Conservation (phyloP, 2,888 invertebrate genomes). For the Acanthosepion pharaonis region DNA sequence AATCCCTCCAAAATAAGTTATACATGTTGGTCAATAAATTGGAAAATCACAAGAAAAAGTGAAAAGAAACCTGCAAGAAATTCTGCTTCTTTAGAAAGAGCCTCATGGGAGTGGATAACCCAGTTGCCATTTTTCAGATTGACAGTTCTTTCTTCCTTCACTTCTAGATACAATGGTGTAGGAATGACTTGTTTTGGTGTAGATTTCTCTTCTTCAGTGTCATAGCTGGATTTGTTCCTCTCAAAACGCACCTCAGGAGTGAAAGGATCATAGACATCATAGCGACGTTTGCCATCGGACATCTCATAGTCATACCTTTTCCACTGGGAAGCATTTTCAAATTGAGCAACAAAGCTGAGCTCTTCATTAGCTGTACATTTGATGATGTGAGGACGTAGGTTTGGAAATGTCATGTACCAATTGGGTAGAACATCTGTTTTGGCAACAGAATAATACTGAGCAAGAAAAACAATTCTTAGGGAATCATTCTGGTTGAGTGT, state of each 20-base stretch:
- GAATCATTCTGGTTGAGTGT: constrained; percentile 60
- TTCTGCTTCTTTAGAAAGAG: constrained; percentile 47
- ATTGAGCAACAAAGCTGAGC: constrained; percentile 63
- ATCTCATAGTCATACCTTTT: constrained; percentile 66
- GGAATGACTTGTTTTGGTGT: constrained; percentile 58
- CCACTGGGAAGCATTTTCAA: constrained; percentile 65
- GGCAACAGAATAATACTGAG: constrained; percentile 66
- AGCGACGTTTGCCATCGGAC: constrained; percentile 54
- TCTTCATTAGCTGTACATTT: constrained; percentile 63
- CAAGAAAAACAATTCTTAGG: constrained; percentile 60
- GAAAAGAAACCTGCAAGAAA: constrained; percentile 49
- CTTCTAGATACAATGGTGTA: constrained; percentile 56
- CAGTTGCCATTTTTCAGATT: constrained; percentile 54
- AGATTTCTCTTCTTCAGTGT: constrained; percentile 46
- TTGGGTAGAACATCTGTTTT: constrained; percentile 66
- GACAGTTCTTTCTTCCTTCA: constrained; percentile 51
- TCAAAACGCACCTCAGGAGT: constrained; percentile 61
- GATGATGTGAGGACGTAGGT: constrained; percentile 60
- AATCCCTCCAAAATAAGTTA: too few relatives aligned
- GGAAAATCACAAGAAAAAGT: not conserved
- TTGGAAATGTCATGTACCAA: constrained; percentile 64
- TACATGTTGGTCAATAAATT: not conserved
- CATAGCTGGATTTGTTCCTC: constrained; percentile 51
- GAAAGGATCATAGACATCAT: constrained; percentile 64
- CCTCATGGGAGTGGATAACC: constrained; percentile 54